Base-by-base conservation (phyloP, 2,113 vertebrate genomes). In the Epinephelus lanceolatus region DNA sequence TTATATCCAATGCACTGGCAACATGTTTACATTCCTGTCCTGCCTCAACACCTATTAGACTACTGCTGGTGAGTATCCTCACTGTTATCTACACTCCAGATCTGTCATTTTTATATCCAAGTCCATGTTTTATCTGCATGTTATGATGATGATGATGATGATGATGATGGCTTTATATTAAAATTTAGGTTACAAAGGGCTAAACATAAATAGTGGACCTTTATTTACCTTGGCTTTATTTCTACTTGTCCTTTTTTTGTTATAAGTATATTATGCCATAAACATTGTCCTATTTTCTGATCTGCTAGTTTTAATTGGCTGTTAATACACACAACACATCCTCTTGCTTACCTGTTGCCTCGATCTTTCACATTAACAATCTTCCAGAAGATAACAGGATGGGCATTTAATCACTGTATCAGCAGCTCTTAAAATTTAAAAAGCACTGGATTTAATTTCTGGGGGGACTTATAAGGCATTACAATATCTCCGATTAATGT, bases 1-100 rank as follows among this genome's bases (percentile, higher is more conserved):
- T 95, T 99, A 42, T 99, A 97, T 94, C 98, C 98, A 45, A 99
- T 99, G 98, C 97, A 97, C 95, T 99, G 98, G 98, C 98, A 99
- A 89, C 98, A 99, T 33, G 98, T 99, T 93, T 99, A 99, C 96
- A 99, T 99, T 88, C 98, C 98, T 5, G 97, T 99, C 73, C 95
- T 99, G 90, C 98, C 98, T 33, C 97, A 97, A 13, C 98, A 99
- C 80, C 96, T 99, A 6, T 79, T 99, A 92, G 98, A 99, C 95
- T 99, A 99, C 96, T 99, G 98, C 92, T 98, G 98, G 98, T 99
- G 95, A 97, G 97, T 84, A 56, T n/a, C 15, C 11, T 40, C 30
- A 15, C 33, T 55, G 2, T 21, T 27, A 42, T 17, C 6, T 23
- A 67, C 8, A 73, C 42, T 21, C 37, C 37, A 63, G 19, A 18